These are phyloP conservation scores for Xylota sylvarum DNA, from an alignment of 2,888 invertebrate species.

Conservation along the genomic window DNA sequence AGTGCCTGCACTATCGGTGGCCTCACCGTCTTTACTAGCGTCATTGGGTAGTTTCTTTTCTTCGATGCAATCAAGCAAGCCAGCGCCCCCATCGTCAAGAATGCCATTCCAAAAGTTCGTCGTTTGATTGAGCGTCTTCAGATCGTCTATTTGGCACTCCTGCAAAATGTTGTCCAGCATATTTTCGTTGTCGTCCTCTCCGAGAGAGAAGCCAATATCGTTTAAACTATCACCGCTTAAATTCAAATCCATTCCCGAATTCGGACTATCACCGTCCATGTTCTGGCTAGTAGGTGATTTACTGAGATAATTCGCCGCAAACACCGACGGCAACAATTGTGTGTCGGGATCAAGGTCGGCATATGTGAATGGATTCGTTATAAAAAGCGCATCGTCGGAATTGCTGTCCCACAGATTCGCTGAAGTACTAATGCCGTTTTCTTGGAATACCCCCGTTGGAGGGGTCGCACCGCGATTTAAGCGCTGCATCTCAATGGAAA, in stretches of 20 bases:
- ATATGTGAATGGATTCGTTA: constrained; percentile 82
- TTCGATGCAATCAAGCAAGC: constrained; percentile 81
- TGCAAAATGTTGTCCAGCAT: constrained; percentile 84
- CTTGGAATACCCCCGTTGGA: constrained; percentile 58
- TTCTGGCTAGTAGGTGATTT: constrained; percentile 47
- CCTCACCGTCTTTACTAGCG: constrained; percentile 50
- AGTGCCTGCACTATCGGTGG: constrained; percentile 80
- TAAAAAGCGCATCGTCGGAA: constrained; percentile 79
- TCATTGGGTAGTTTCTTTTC: constrained; percentile 80
- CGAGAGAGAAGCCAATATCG: constrained; percentile 83
- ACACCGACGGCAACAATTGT: constrained; percentile 81
- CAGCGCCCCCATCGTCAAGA: constrained; percentile 83
- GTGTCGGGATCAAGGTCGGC: constrained; percentile 83
- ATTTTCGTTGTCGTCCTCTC: constrained; percentile 84
- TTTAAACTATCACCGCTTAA: constrained; percentile 84
- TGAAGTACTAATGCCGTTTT: constrained; percentile 67
- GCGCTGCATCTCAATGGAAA: constrained; percentile 82
- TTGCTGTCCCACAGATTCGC: constrained; percentile 73
- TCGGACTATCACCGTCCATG: constrained; percentile 45
- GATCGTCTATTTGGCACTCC: constrained; percentile 84
- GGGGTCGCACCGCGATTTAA: constrained; percentile 72
- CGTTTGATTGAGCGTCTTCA: constrained; percentile 84
- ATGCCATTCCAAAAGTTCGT: constrained; percentile 85
- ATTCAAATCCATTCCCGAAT: constrained; percentile 82
- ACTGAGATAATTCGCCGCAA: constrained; percentile 77